Base-by-base conservation (phyloP, 2,888 invertebrate species). In the Eupsilia transversa region DNA sequence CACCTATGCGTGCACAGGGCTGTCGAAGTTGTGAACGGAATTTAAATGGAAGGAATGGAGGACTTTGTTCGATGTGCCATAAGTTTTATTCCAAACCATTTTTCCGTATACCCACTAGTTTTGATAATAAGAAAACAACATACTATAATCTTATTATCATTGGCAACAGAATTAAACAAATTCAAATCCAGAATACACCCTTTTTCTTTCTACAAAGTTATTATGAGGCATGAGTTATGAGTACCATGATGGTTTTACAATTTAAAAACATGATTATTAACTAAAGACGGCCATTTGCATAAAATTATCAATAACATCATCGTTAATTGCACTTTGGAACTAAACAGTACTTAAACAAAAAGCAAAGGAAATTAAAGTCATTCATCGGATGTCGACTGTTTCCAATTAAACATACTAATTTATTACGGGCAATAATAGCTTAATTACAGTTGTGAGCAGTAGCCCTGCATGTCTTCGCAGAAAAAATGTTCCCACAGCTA, bases 401-500 rank as follows among this genome's bases (percentile, higher is more conserved):
- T 87, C 74, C 74, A 86, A 87, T 87, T 83, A 86, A 80, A 80
- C 75, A 73, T 65, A 82, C 79, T 85, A 81, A 86, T 85, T 87
- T 87, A 89, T 88, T 87, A 86, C 85, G 54, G 74, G 66, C 72
- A 77, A 75, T 88, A 90, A 87, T 87, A 84, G 84, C 90, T 89
- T 88, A 89, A 89, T 89, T 89, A 89, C 80, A 87, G 80, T 69
- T 84, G 79, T 89, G 91, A 88, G 86, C 87, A 90, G 88, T 89
- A 93, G 87, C 94, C 93, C 93, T 93, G 87, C 82, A 85, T 81
- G 83, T 78, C 84, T 89, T 88, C 88, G 88, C 89, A 91, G 90
- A 94, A 95, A 94, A 94, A 94, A 93, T 88, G 88, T 96, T 96
- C 96, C 93, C 96, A 96, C 94, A 94, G 89, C 87, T 87, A 93